These are phyloP conservation scores for Diaprepes abbreviatus DNA, from an alignment of 2,888 invertebrate genomes.

Conservation along the genomic window DNA sequence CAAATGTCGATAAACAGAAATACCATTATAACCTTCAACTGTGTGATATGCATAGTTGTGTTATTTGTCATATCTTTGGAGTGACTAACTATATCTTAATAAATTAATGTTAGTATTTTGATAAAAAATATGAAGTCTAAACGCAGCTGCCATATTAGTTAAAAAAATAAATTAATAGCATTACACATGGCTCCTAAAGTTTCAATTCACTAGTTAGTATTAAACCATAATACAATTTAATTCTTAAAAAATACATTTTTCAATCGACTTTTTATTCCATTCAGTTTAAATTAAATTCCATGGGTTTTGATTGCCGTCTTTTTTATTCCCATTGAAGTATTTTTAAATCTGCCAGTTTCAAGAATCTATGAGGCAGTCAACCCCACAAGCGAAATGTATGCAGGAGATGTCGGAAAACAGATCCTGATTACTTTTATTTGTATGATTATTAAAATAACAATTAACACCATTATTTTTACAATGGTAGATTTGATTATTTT, in stretches of 20 bases:
- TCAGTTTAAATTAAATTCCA: slow-evolving; percentile 33
- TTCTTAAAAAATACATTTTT: neutral
- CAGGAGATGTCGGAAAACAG: slow-evolving; percentile 29
- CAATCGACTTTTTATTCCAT: neutral
- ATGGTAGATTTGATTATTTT: too few species aligned
- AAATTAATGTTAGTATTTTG: too few species aligned
- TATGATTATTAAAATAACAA: neutral
- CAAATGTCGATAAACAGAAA: too few species aligned
- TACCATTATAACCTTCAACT: too few species aligned
- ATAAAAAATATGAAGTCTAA: too few species aligned
- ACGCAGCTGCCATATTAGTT: too few species aligned
- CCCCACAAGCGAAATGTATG: slow-evolving; percentile 35
- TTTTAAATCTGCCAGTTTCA: slow-evolving; percentile 41
- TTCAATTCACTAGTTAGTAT: neutral
- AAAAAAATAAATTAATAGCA: slow-evolving; percentile 4
- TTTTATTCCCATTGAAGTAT: slow-evolving; percentile 38
- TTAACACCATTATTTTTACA: too few species aligned
- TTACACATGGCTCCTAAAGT: neutral
- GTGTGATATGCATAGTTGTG: too few species aligned
- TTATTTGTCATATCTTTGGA: too few species aligned
- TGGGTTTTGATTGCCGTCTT: slow-evolving; percentile 23
- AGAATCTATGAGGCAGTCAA: slow-evolving; percentile 38
- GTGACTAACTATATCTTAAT: too few species aligned
- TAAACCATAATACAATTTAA: neutral
- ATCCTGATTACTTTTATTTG: slow-evolving; percentile 16